These are phyloP conservation scores for Metaphire vulgaris DNA, from an alignment of 1,140 invertebrate species.

Conservation along the genomic window DNA sequence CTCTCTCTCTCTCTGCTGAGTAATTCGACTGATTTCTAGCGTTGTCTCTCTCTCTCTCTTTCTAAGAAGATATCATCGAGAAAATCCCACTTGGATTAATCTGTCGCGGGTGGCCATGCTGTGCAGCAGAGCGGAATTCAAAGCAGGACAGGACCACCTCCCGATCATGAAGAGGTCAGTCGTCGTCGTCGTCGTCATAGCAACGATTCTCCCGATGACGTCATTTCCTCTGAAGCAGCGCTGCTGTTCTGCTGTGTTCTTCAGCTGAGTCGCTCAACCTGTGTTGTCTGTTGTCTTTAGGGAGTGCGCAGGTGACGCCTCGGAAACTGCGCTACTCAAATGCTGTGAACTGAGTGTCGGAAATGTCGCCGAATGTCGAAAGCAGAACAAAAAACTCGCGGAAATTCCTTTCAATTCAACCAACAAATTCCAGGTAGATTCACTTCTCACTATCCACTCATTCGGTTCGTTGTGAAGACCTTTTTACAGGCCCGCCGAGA, in stretches of 20 bases:
- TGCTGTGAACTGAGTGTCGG: conserved; percentile 6
- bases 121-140: conserved; percentile 96
- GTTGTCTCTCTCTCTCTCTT: no score
- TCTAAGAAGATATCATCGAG: conserved; percentile 58
- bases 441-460: no score
- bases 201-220: no score
- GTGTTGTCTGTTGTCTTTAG: no score
- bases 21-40: no score
- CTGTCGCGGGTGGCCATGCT: conserved; percentile 84
- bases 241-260: no score
- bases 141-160: conserved; percentile 79
- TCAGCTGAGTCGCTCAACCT: no score
- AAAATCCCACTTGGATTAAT: conserved; percentile 75
- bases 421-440: conserved; percentile 15
- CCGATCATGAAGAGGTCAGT: conserved; percentile 77
- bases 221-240: no score
- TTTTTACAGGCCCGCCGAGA: no score
- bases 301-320: conserved; percentile 55
- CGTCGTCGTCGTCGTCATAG: no score
- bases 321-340: conserved; percentile 21
- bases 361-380: background rate
- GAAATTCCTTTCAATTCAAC: conserved; percentile 22
- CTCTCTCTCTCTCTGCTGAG: no score
- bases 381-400: conserved; percentile 9
- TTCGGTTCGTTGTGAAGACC: no score